Percentiles rank a stretch among this genome's conserved stretches.
Evolutionary conservation across 2,797 vertebrate genomes (phyloP).

Genomic region (Dendrocincla fuliginosa): DNA sequence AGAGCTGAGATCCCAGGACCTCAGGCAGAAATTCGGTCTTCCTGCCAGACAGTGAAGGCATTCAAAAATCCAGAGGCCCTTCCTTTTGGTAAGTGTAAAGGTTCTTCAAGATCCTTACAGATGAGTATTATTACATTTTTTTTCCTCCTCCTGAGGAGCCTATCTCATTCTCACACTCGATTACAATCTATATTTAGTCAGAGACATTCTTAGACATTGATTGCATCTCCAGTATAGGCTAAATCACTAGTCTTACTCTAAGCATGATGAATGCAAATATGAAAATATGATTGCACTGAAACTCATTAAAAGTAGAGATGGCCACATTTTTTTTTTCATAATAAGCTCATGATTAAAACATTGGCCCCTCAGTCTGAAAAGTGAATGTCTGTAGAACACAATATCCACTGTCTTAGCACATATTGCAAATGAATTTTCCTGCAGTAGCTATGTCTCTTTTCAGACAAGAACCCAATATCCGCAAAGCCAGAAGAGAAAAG

Average conservation of each 20-base stretch:
- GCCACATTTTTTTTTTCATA: not conserved
- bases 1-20: not conserved
- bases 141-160: not conserved
- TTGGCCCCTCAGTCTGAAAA: not conserved
- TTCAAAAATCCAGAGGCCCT: not conserved
- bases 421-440: not conserved
- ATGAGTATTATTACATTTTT: not conserved
- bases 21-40: not conserved
- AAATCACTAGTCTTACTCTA: constrained; percentile 9
- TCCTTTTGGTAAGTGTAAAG: not conserved
- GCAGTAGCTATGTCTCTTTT: not conserved
- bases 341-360: not conserved
- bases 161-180: not conserved
- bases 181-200: constrained; percentile 46
- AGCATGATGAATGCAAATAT: not conserved
- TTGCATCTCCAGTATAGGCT: constrained; percentile 21
- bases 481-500: not conserved
- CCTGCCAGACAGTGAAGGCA: not conserved
- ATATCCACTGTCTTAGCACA: not conserved
- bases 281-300: constrained; percentile 37
- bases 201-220: constrained; percentile 10
- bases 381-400: not conserved
- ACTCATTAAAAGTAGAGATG: constrained; percentile 21
- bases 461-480: not conserved
- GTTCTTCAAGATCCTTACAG: not conserved